phyloP scores from a whole-genome alignment of 2,797 vertebrate genomes.

The Acrocephalus scirpaceus region DNA sequence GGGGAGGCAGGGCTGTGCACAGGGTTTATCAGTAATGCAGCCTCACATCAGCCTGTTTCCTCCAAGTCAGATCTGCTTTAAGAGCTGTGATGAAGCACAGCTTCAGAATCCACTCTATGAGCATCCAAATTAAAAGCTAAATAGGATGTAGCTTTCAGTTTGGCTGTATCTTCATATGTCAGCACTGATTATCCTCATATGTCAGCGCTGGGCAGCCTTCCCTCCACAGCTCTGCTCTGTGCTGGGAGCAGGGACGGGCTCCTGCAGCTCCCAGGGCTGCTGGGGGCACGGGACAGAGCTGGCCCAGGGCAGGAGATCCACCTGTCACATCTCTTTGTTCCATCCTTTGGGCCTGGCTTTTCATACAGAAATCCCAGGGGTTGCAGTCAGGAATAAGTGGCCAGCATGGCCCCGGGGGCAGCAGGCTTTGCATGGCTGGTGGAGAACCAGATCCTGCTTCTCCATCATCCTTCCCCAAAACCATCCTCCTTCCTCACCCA shows the following conservation, averaged over 20 bases:
- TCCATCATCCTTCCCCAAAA: neutral
- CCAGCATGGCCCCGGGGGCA: neutral
- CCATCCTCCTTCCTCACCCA: neutral
- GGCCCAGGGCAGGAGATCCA: neutral
- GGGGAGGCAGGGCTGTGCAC: neutral
- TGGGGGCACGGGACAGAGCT: rapidly evolving
- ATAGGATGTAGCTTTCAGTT: conserved; percentile 80
- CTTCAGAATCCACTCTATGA: conserved; percentile 74
- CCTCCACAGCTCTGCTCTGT: neutral
- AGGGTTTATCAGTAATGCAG: conserved; percentile 64
- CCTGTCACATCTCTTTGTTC: neutral
- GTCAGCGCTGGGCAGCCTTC: neutral
- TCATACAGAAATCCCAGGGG: rapidly evolving
- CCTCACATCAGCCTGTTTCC: conserved; percentile 77
- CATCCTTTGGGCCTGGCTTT: neutral
- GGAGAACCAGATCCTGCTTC: neutral
- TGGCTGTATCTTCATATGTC: conserved; percentile 76
- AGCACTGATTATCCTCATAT: conserved; percentile 73
- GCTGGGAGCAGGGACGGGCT: neutral
- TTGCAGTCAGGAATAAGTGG: neutral
- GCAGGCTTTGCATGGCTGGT: neutral
- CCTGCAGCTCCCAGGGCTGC: neutral
- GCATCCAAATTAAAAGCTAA: conserved; percentile 82
- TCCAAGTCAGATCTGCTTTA: conserved; percentile 79
- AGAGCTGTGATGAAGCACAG: conserved; percentile 43